Conservation (phyloP, 2,113 vertebrate genomes). For the Murina feae region DNA sequence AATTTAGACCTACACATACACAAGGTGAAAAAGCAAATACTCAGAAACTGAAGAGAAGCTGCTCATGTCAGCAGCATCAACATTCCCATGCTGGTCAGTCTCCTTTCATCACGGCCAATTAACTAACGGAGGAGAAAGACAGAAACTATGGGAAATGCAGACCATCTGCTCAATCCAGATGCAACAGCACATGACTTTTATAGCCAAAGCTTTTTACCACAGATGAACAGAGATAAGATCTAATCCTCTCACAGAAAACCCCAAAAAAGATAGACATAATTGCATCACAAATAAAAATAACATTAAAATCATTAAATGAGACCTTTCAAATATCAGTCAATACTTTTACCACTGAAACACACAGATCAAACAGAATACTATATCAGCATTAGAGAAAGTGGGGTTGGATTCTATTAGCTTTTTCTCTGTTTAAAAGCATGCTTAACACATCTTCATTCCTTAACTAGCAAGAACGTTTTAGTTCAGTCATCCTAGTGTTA, state of each 20-base stretch:
- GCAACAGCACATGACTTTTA: constrained; percentile 79
- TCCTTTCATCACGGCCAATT: constrained; percentile 75
- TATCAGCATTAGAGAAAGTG: constrained; percentile 7
- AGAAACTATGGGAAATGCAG: constrained; percentile 75
- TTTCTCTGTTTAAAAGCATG: not conserved
- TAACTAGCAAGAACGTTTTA: not conserved
- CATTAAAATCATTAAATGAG: constrained; percentile 6
- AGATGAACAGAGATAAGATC: constrained; percentile 43
- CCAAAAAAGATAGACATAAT: constrained; percentile 9
- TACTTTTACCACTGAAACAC: not conserved
- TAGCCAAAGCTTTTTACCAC: constrained; percentile 72
- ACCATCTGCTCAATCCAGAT: constrained; percentile 82
- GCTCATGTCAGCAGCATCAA: constrained; percentile 70
- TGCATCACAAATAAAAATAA: constrained; percentile 33
- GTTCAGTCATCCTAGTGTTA: constrained; percentile 34
- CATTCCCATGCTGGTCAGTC: constrained; percentile 54
- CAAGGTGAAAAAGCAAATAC: constrained; percentile 51
- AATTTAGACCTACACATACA: constrained; percentile 40
- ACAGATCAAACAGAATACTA: not conserved
- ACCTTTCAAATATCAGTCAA: constrained; percentile 46
- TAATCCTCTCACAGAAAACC: constrained; percentile 59
- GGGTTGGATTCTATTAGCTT: not conserved
- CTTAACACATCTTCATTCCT: not conserved
- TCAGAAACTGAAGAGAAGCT: constrained; percentile 58
- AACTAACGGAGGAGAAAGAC: constrained; percentile 78